Conservation (phyloP, 2,797 vertebrate species). For the Gambusia yucatana region DNA sequence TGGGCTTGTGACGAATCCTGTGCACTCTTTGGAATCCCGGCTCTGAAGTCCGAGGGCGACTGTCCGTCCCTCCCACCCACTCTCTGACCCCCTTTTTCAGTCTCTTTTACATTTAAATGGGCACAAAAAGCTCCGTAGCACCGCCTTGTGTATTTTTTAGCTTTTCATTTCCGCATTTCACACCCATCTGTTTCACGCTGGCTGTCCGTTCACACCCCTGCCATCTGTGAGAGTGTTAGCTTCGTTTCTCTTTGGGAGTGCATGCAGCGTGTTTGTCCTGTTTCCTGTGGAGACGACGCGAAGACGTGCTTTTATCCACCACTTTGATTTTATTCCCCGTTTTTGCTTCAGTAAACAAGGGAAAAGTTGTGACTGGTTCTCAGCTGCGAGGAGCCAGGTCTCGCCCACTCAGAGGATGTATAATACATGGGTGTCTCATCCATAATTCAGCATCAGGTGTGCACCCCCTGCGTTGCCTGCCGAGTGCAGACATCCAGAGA, state of each 20-base stretch:
- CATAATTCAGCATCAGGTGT: slow-evolving; percentile 68
- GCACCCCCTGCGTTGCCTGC: slow-evolving; percentile 37
- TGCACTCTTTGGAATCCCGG: slow-evolving; percentile 64
- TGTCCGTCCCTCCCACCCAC: slow-evolving; percentile 19
- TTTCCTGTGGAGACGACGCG: slow-evolving; percentile 3
- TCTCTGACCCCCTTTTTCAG: slow-evolving; percentile 21
- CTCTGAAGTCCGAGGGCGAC: slow-evolving; percentile 61
- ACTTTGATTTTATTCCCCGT: not conserved
- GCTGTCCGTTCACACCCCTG: slow-evolving; percentile 73
- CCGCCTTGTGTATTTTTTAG: slow-evolving; percentile 36
- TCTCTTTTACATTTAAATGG: slow-evolving; percentile 28
- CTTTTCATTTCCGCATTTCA: slow-evolving; percentile 62
- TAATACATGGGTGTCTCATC: slow-evolving; percentile 62
- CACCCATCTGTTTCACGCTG: slow-evolving; percentile 76
- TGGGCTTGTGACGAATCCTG: slow-evolving; percentile 62
- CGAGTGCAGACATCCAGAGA: slow-evolving; percentile 47
- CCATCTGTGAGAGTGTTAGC: slow-evolving; percentile 70
- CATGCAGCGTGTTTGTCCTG: slow-evolving; percentile 35
- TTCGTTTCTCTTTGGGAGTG: slow-evolving; percentile 26
- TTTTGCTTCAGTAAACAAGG: not conserved
- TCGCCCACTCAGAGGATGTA: slow-evolving; percentile 39
- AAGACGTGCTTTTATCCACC: not conserved
- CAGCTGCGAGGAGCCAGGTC: slow-evolving; percentile 29
- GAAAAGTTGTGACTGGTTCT: slow-evolving; percentile 21
- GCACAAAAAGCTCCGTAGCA: slow-evolving; percentile 43